Evolutionary conservation across 1,140 invertebrate genomes (phyloP), one percentile per base, ranked within the genome.

Genomic region (Euglossa dilemma): DNA sequence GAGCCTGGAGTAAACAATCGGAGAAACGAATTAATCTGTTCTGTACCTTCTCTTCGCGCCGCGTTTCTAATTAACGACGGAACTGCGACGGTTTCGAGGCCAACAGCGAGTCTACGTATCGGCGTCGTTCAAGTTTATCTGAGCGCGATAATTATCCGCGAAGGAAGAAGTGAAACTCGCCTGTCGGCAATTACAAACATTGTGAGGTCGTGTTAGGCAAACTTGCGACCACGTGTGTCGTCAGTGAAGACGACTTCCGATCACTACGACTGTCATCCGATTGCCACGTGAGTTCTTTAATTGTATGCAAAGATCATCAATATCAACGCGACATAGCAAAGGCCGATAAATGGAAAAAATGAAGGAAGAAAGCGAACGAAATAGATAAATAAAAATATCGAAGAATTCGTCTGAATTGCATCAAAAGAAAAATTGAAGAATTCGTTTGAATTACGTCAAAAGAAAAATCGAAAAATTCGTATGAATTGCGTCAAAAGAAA

Each of bases 111-210:
- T 20, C n/a, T 25, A 11, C 59, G 45, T 75, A 76, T 56, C 50
- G 63, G 20, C 50, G 12, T 61, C 45, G 66, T 50, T 70, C 66
- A 47, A 70, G 66, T 79, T 70, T 59, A 50, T 79, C 54, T 25
- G 20, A 50, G 43, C 61, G 47, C 61, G 61, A 50, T 69, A 69
- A 70, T 70, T 79, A 79, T 70, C 50, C 18, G 45, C 18, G 20
- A 50, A 52, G 28, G 63, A 77, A 77, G 50, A 67, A 66, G 36
- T 11, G 56, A 79, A 59, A 70, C 63, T 18, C 28, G 43, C 23
- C 56, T 18, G 56, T 9, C 25, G 36, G 25, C 67, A 80, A 70
- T 80, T 71, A 70, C 25, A 64, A 70, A 79, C 50, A 80, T 61
- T 71, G 67, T n/a, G n/a, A n/a, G n/a, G n/a, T n/a, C n/a, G n/a